Evolutionary conservation across 2,888 invertebrate species (phyloP).

Genomic region (Cancer borealis): DNA sequence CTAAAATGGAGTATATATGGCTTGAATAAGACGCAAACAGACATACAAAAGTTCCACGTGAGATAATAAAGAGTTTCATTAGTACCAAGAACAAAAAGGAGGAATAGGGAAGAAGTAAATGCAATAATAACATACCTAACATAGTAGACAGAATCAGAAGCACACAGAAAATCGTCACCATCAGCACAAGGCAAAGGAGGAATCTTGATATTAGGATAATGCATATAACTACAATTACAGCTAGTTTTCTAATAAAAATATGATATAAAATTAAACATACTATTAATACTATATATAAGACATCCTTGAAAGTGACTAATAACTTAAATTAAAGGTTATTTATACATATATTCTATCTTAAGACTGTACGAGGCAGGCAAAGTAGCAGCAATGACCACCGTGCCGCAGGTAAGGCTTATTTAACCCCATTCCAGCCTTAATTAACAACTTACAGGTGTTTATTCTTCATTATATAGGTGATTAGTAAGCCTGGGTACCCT

Average conservation of each 20-base stretch:
- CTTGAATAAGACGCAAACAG: neutral
- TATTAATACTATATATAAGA: neutral
- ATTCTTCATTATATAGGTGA: neutral
- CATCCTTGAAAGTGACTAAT: no score
- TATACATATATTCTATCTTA: neutral
- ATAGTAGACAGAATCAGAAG: no score
- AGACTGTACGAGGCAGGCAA: constrained; percentile 11
- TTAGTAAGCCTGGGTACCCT: neutral
- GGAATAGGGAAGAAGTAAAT: neutral
- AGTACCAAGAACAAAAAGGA: neutral
- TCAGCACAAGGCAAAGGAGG: neutral
- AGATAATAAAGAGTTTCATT: no score
- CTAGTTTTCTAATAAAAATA: neutral
- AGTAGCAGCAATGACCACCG: neutral
- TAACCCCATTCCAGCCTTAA: neutral
- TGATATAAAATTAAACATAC: neutral
- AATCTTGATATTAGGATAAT: neutral
- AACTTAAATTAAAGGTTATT: no score
- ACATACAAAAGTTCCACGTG: no score
- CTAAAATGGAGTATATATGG: neutral
- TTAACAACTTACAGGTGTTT: neutral
- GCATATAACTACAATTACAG: neutral
- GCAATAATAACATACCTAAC: neutral
- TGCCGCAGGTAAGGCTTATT: neutral
- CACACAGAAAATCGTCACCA: neutral